Evolutionary conservation across 1,140 invertebrate genomes (phyloP), one percentile per base, ranked within the genome.

Genomic region (Saxidomus purpurata): DNA sequence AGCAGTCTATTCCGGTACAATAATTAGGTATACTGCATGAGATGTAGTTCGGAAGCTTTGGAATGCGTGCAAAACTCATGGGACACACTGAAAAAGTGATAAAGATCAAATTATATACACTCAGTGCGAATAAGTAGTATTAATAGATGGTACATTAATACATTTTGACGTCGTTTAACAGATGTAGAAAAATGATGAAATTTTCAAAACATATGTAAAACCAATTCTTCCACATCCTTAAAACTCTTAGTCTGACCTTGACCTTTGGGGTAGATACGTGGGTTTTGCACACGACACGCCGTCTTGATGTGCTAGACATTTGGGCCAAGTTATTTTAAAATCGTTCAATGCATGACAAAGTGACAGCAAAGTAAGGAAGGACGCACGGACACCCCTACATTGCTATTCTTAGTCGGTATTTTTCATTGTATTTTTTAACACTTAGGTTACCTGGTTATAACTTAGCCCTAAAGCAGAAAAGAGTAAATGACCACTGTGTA

Each of bases 51-150:
- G 55, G 52, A 6, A 90, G 83, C 8, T 91, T 86, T n/a, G 81
- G 74, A 11, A 92, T 90, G 31, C 92, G 71, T 34, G 67, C 67
- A 38, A 91, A 90, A 63, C 85, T 81, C 0, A 63, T 25, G 17
- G 90, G 89, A 83, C 92, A 93, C 22, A 77, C 92, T 93, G 81
- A 36, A 87, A 90, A n/a, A n/a, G n/a, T n/a, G n/a, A n/a, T 80
- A 55, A 87, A 74, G 2, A 67, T 19, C n/a, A 11, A 61, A 11
- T 8, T 13, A 69, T 4, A 28, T 55, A 25, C 22, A 69, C 40
- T 49, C 22, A 17, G 47, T 47, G 13, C 25, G 28, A 28, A 74
- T 43, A 31, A 25, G 15, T 11, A 19, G 47, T 22, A 40, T 36
- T 19, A 49, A 47, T 19, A 49, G 19, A 40, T 8, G 13, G 11